Conservation (phyloP, 2,888 invertebrate species). For the Lithosia quadra region DNA sequence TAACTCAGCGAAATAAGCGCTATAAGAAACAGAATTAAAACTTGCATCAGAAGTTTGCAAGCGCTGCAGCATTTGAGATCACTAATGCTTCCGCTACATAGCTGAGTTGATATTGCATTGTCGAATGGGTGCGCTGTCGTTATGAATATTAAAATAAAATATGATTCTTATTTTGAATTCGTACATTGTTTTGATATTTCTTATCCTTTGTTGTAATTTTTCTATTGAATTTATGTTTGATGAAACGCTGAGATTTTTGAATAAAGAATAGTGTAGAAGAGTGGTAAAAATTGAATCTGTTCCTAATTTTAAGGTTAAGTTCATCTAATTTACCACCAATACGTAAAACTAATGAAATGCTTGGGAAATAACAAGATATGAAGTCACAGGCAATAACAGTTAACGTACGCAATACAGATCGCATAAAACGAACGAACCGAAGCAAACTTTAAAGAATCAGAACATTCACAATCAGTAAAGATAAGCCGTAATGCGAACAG, state of each 20-base stretch:
- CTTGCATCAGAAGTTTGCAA: conserved; percentile 62
- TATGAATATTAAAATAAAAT: conserved; percentile 28
- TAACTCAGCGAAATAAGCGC: conserved; percentile 46
- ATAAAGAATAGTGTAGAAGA: neutral
- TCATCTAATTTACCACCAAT: neutral
- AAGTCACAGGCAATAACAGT: neutral
- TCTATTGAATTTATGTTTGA: neutral
- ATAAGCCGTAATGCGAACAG: conserved; percentile 58
- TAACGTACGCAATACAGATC: neutral
- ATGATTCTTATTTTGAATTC: conserved; percentile 9
- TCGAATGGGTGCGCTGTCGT: conserved; percentile 37
- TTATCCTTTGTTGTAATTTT: neutral
- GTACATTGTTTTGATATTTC: neutral
- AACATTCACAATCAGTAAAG: conserved; percentile 44
- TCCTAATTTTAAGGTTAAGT: neutral
- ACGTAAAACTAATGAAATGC: neutral
- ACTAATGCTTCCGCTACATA: conserved; percentile 33
- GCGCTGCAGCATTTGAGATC: conserved; percentile 37
- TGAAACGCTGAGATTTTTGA: neutral
- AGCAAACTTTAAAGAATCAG: conserved; percentile 44
- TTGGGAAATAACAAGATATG: neutral
- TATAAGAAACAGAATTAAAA: conserved; percentile 70
- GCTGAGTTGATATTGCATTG: conserved; percentile 40
- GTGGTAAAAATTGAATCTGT: neutral
- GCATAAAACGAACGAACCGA: conserved; percentile 22